These are phyloP conservation scores for Anastatus disparis DNA, from an alignment of 1,140 invertebrate genomes.

Conservation along the genomic window DNA sequence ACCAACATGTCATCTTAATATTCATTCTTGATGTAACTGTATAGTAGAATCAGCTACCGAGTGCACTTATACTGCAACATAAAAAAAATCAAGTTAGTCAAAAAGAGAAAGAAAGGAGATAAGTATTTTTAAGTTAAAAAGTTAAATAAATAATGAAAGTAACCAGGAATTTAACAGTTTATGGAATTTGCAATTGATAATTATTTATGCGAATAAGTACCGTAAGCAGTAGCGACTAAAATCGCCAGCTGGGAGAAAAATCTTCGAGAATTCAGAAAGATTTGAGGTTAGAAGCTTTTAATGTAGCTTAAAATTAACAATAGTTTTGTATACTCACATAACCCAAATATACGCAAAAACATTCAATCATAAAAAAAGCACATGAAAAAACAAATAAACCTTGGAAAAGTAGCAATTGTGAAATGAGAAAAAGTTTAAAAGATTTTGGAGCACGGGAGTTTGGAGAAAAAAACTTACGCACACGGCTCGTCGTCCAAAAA, in stretches of 20 bases:
- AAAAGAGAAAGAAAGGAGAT: too few species aligned
- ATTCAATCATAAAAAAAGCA: not conserved
- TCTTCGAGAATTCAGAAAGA: conserved; percentile 16
- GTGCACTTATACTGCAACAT: conserved; percentile 2
- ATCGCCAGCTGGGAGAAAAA: conserved; percentile 56
- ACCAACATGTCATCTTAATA: conserved; percentile 22
- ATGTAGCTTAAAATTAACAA: conserved; percentile 42
- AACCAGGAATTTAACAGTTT: not conserved
- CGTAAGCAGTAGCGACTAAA: not conserved
- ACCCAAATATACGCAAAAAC: conserved; percentile 40
- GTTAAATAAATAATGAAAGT: not conserved
- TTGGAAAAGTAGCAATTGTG: too few species aligned
- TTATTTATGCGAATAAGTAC: not conserved
- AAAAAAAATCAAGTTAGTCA: not conserved
- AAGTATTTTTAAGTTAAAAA: not conserved
- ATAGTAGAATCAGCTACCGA: not conserved
- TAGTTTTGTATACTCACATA: conserved; percentile 28
- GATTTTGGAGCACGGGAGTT: too few species aligned
- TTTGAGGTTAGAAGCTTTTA: conserved; percentile 61
- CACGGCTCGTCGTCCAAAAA: not conserved
- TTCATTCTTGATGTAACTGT: not conserved
- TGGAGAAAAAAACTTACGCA: not conserved
- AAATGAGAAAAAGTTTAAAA: too few species aligned
- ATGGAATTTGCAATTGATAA: not conserved
- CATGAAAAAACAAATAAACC: too few species aligned